Evolutionary conservation across 2,797 vertebrate genomes (phyloP).

Genomic region (Pithecia hirsuta): DNA sequence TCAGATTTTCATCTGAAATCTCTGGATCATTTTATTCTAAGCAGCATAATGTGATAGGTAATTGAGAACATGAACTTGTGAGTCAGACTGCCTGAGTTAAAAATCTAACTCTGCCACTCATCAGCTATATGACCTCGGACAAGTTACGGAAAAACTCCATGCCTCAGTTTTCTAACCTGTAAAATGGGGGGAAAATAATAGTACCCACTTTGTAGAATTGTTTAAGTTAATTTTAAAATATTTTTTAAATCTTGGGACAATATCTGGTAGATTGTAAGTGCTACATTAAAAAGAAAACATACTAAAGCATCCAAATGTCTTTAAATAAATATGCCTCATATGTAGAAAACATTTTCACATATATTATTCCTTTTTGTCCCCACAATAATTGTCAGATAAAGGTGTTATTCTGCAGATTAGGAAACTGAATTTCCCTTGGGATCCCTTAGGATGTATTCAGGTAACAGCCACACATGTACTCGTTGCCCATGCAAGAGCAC

Average conservation of each 20-base stretch:
- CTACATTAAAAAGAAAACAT: neutral
- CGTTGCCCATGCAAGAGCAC: neutral
- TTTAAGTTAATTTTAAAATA: neutral
- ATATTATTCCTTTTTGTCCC: neutral
- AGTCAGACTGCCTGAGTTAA: neutral
- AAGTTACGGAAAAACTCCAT: neutral
- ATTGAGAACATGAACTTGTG: neutral
- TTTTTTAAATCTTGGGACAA: neutral
- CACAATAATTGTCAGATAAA: neutral
- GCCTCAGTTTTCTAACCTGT: neutral
- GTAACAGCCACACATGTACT: fast-evolving
- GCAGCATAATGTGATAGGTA: neutral
- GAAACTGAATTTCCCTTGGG: neutral
- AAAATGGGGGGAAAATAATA: neutral
- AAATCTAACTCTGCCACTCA: neutral
- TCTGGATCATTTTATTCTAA: neutral
- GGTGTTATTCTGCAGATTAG: neutral
- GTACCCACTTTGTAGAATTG: neutral
- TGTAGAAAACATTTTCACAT: neutral
- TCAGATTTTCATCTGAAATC: neutral
- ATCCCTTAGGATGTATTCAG: neutral
- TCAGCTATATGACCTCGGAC: neutral
- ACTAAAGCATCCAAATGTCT: neutral
- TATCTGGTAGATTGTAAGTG: neutral
- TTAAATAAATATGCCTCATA: neutral